phyloP scores from a whole-genome alignment of 2,113 vertebrate species.

The Apteryx owenii region DNA sequence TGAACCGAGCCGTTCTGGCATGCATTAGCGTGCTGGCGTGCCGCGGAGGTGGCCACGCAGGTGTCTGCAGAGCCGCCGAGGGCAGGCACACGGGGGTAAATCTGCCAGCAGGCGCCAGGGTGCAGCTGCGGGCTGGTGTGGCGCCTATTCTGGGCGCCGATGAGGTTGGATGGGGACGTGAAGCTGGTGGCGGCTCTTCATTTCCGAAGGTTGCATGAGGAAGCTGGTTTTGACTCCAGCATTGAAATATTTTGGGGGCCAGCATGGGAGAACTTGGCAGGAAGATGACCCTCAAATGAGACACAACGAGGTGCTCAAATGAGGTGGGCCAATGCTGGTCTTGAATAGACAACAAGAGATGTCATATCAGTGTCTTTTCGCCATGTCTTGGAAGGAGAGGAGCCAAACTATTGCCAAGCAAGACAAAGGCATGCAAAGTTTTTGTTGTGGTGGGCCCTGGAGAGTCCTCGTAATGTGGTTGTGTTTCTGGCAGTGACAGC shows the following conservation, averaged over 20 bases:
- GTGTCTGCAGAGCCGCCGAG: too few species aligned
- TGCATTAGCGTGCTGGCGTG: fast-evolving
- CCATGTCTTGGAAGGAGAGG: not conserved
- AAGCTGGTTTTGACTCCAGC: not conserved
- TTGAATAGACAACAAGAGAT: not conserved
- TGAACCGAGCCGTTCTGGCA: fast-evolving
- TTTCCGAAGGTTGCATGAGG: not conserved
- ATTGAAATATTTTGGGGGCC: not conserved
- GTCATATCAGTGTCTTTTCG: not conserved
- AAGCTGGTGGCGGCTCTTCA: not conserved
- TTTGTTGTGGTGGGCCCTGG: not conserved
- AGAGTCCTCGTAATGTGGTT: not conserved
- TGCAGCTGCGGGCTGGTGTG: not conserved
- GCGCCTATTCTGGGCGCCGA: not conserved
- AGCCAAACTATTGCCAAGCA: not conserved
- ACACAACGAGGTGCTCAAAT: fast-evolving
- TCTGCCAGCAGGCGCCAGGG: too few species aligned
- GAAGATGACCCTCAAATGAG: not conserved
- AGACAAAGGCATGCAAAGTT: not conserved
- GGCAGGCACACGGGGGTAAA: too few species aligned
- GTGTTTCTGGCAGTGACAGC: not conserved
- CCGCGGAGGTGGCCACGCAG: too few species aligned
- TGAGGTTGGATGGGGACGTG: not conserved
- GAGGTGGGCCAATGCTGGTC: not conserved
- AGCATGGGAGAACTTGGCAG: not conserved